A percentile compares a stretch with the other conserved stretches of the same genome.
These are phyloP conservation scores for Morus bassanus DNA, from an alignment of 2,797 vertebrate genomes.

Conservation along the genomic window DNA sequence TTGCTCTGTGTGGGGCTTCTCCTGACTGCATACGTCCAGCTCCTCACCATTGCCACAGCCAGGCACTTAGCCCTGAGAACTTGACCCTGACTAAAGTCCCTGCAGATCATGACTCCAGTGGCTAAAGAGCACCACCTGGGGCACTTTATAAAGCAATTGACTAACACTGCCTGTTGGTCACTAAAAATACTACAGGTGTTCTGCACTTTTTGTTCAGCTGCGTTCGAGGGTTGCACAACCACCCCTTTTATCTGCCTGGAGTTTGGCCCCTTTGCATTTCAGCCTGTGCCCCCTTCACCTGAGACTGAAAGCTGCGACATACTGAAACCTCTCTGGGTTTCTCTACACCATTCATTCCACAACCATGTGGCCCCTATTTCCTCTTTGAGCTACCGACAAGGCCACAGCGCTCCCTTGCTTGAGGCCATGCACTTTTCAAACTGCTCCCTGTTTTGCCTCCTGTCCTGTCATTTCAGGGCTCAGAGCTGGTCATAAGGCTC, in stretches of 20 bases:
- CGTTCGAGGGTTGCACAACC: not conserved
- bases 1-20: not conserved
- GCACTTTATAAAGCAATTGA: not conserved
- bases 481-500: not conserved
- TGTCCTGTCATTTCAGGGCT: not conserved
- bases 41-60: not conserved
- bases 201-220: not conserved
- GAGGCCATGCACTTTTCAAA: not conserved
- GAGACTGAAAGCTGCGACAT: not conserved
- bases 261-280: not conserved
- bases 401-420: not conserved
- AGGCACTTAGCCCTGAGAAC: not conserved
- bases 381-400: not conserved
- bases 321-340: not conserved
- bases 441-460: not conserved
- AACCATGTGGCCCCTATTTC: not conserved
- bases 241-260: constrained; percentile 2
- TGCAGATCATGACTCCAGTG: not conserved
- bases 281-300: not conserved
- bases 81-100: not conserved
- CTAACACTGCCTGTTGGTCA: not conserved
- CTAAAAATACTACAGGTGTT: not conserved
- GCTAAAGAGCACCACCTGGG: constrained; percentile 30
- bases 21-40: not conserved
- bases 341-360: not conserved